phyloP scores from a whole-genome alignment of 2,797 vertebrate genomes.

The Sarcoramphus papa region DNA sequence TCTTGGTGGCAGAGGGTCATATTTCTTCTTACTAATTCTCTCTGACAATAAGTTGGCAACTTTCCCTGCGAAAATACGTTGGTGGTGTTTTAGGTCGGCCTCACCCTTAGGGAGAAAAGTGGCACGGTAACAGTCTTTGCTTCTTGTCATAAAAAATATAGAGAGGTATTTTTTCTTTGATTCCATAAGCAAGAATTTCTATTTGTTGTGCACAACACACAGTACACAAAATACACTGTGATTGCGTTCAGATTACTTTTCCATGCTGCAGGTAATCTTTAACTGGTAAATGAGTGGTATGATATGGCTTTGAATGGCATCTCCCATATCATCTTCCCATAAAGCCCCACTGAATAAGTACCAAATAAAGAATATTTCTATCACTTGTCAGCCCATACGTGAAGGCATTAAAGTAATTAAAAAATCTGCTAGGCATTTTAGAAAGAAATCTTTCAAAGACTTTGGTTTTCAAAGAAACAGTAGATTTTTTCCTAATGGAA shows the following conservation, averaged over 20 bases:
- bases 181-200: background rate
- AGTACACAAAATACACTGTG: background rate
- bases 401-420: background rate
- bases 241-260: background rate
- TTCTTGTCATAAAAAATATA: background rate
- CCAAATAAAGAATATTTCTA: background rate
- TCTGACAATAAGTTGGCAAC: slow-evolving; percentile 44
- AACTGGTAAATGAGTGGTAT: background rate
- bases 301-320: background rate
- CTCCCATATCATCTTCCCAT: background rate
- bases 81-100: background rate
- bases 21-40: slow-evolving; percentile 17
- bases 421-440: background rate
- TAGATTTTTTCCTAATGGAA: background rate
- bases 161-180: background rate
- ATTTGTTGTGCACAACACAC: background rate
- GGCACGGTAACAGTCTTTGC: background rate
- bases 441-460: background rate
- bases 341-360: background rate
- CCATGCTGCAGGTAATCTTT: background rate
- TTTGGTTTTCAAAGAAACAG: background rate
- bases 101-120: slow-evolving; percentile 20
- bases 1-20: background rate
- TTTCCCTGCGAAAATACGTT: background rate
- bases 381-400: background rate